Evolutionary conservation across 2,113 vertebrate species (phyloP), one percentile per base, ranked within the genome.

Genomic region (Saccopteryx bilineata): DNA sequence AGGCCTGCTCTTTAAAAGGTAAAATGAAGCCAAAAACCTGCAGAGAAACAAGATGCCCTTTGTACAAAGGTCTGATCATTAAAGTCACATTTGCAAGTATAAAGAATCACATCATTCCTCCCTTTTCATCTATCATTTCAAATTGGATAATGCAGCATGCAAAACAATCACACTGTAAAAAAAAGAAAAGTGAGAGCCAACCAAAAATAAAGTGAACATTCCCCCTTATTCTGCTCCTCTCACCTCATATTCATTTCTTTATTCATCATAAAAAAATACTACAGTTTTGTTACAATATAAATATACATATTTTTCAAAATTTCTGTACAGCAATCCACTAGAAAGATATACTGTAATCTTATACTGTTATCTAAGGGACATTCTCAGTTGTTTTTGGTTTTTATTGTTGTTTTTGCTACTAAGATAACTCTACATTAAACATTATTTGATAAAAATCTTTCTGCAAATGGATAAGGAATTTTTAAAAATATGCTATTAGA

Each of bases 51-150:
- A 52, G 12, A 1, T 60, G 4, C 5, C 9, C 15, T 31, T 87
- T 92, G 18, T 31, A 46, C 19, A 23, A 46, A 46, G 3, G 54
- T 52, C 10, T 76, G 26, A 79, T 58, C 26, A 50, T 31, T 60
- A 80, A 58, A 50, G 6, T 39, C 63, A 52, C 11, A 52, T 92
- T 65, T 75, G 14, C 76, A 90, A 84, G 79, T 39, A 5, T 4
- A 78, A 68, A 68, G 28, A 69, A 69, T 58, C 26, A 54, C 5
- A 58, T 50, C 14, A 58, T 83, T 52, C 5, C 33, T 87, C 5
- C n/a, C 18, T 83, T 91, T 91, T 75, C 52, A 75, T 74, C 33
- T 71, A 39, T 87, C n/a, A 74, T 82, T 85, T 91, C 50, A 86
- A 88, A 88, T 71, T 56, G 50, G 23, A 33, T 24, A 81, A 31